Base-by-base conservation (phyloP, 2,113 vertebrate genomes). In the Poeciliopsis occidentalis region DNA sequence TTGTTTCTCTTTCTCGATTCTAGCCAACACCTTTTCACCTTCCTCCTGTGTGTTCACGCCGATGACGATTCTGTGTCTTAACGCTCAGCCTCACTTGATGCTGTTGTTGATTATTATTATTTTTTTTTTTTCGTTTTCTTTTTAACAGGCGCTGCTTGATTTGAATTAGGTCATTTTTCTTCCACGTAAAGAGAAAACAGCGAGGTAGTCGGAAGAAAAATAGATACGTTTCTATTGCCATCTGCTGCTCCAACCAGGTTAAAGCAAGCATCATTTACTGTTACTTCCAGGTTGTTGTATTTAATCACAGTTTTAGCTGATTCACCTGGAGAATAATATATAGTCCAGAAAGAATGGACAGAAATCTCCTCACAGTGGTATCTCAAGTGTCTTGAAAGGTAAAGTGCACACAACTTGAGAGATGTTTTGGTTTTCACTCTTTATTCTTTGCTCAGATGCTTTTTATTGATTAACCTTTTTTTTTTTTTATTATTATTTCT, bases 221-320 rank as follows among this genome's bases (percentile, higher is more conserved):
- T 61, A 39, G 27, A 60, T 12, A 34, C 19, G 4, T 30, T 63
- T 13, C 51, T 12, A 12, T 71, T n/a, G 26, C 24, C 44, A 64
- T 81, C 70, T 76, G 44, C 34, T 80, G 69, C 71, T 69, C 47
- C 60, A 61, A 39, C n/a, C 32, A 41, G 64, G 60, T 72, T 70
- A 11, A 78, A 69, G 44, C 57, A 47, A 70, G 62, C 75, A 64
- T 87, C 73, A 69, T 68, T 72, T 83, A 74, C 71, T 78, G 71
- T 82, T 67, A 34, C 34, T 65, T 78, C 62, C 83, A 71, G 62
- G 44, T 83, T 47, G 88, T 82, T 81, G 62, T 85, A 76, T 78
- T 93, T 87, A 85, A 92, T 83, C 75, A 75, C 65, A 34, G 70
- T 76, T 87, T 89, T 69, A 70, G 60, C 66, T 67, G 77, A 80